phyloP scores from a whole-genome alignment of 2,113 vertebrate species.

The Cyprinus carpio region DNA sequence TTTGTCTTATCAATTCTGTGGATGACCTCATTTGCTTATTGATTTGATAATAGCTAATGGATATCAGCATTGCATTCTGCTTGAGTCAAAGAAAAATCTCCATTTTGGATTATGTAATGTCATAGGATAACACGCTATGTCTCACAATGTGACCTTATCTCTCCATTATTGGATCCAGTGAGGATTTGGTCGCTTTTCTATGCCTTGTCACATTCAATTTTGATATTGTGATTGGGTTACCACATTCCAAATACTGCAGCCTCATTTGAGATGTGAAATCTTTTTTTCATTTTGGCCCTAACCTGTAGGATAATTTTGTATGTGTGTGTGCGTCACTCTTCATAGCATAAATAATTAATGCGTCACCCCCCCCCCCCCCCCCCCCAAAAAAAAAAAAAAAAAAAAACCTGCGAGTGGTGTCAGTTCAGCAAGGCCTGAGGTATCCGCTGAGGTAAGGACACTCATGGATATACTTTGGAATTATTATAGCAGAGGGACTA shows the following conservation, averaged over 20 bases:
- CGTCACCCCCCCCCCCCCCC: neutral
- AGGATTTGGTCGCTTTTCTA: conserved; percentile 28
- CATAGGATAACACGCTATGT: neutral
- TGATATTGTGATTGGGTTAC: conserved; percentile 18
- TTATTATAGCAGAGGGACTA: conserved; percentile 28
- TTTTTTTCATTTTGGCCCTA: conserved; percentile 7
- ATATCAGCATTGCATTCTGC: too few species aligned
- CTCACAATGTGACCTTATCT: conserved; percentile 8
- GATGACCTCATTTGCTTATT: neutral
- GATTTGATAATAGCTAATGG: conserved; percentile 12
- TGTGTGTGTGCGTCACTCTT: neutral
- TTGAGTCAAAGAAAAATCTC: too few species aligned
- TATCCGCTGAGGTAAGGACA: conserved; percentile 37
- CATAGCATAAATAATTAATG: conserved; percentile 28
- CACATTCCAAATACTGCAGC: neutral
- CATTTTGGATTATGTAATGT: conserved; percentile 12
- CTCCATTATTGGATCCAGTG: neutral
- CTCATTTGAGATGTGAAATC: conserved; percentile 8
- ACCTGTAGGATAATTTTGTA: neutral
- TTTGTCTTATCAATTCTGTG: neutral
- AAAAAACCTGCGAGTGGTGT: neutral
- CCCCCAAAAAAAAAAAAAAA: too few species aligned
- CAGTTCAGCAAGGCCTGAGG: neutral
- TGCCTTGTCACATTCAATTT: conserved; percentile 36
- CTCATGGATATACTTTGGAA: conserved; percentile 30